These are phyloP conservation scores for Cavia porcellus DNA, from an alignment of 2,113 vertebrate species.

Conservation along the genomic window DNA sequence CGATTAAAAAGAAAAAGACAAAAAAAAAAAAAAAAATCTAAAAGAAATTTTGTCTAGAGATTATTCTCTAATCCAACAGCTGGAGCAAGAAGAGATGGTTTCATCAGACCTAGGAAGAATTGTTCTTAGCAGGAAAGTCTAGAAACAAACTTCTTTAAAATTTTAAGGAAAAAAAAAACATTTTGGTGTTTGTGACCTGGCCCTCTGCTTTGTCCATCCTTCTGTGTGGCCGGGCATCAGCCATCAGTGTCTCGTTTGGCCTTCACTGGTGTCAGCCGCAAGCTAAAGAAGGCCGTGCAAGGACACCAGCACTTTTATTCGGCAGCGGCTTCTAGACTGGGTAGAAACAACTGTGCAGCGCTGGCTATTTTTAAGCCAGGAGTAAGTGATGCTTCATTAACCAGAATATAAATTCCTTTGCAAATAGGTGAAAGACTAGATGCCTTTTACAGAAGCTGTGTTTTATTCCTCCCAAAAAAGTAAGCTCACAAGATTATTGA, in stretches of 20 bases:
- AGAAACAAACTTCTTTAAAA: conserved; percentile 15
- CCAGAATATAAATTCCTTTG: conserved; percentile 46
- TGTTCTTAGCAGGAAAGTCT: background rate
- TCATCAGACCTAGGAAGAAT: background rate
- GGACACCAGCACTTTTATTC: background rate
- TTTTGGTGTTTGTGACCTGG: background rate
- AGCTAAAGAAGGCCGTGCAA: background rate
- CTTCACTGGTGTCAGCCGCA: background rate
- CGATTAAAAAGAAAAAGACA: too few species aligned
- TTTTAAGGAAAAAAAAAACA: background rate
- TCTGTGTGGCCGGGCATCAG: background rate
- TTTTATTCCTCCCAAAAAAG: conserved; percentile 50
- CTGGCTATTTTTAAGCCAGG: conserved; percentile 23
- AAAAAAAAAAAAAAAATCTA: too few species aligned
- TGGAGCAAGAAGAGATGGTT: background rate
- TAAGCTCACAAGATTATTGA: conserved; percentile 45
- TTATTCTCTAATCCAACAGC: background rate
- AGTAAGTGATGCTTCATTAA: conserved; percentile 2
- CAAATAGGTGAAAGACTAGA: conserved; percentile 55
- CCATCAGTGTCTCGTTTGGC: background rate
- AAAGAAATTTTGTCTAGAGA: background rate
- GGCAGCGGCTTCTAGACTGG: background rate
- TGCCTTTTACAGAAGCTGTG: conserved; percentile 41
- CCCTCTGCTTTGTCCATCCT: background rate
- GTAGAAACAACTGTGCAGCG: background rate